phyloP scores from a whole-genome alignment of 2,888 invertebrate species.

The Leucania comma region DNA sequence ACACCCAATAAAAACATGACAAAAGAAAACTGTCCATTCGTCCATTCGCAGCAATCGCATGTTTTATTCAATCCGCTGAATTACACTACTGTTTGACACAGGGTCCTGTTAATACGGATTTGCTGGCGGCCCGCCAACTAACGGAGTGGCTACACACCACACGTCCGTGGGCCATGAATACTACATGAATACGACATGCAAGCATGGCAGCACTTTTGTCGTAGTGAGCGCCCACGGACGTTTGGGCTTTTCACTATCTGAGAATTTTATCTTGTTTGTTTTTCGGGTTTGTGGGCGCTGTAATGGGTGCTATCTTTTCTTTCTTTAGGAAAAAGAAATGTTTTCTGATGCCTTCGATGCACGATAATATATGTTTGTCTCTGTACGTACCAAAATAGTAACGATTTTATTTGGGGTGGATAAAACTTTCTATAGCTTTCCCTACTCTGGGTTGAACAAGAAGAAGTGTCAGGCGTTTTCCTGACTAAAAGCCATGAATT shows the following conservation, averaged over 20 bases:
- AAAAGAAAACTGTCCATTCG: conserved; percentile 30
- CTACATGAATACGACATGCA: conserved; percentile 61
- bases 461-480: too few species aligned
- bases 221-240: conserved; percentile 50
- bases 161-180: conserved; percentile 62
- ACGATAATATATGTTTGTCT: too few species aligned
- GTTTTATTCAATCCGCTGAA: conserved; percentile 41
- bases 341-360: too few species aligned
- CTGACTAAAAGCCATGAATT: too few species aligned
- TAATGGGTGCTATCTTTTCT: background rate
- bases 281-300: conserved; percentile 9
- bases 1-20: conserved; percentile 32
- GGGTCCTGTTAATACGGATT: conserved; percentile 72
- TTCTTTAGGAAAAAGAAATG: too few species aligned
- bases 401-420: too few species aligned
- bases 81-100: conserved; percentile 72
- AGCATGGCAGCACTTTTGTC: conserved; percentile 63
- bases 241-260: conserved; percentile 45
- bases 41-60: conserved; percentile 26
- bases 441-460: too few species aligned
- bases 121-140: conserved; percentile 83
- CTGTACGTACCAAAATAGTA: too few species aligned
- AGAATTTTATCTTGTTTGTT: conserved; percentile 54
- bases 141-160: conserved; percentile 63
- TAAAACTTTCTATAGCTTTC: too few species aligned